Evolutionary conservation across 64 coral and sea anemone genomes (phyloP), one percentile per base, ranked within the genome.

Genomic region (Platygyra sinensis): DNA sequence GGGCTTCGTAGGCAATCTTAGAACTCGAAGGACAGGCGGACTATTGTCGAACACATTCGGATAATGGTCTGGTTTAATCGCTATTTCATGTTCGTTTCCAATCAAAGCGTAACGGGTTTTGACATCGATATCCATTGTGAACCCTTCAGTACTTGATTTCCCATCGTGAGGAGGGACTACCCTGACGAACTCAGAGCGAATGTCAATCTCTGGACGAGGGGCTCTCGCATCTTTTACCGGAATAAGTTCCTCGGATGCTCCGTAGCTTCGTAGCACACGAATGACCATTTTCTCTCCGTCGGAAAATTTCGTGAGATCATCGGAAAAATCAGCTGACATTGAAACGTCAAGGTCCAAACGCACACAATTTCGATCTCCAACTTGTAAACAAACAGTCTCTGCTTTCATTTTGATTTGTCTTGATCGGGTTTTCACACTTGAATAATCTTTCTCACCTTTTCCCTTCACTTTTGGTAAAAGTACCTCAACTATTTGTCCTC

Each of bases 351-450:
- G 0, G 51, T 57, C 0, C 22, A 2, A 9, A 7, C 6, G 42
- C 13, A 79, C 10, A 8, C 14, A 22, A 79, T 79, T 79, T 30
- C 30, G 0, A 2, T 79, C 76, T 2, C 76, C 76, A 54, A 57
- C 1, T 79, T 79, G 76, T 79, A 79, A 79, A 79, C 25, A 79
- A 79, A 79, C 76, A 52, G 76, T 52, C 76, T 54, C 50, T n/a
- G 76, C 25, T 57, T 52, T 79, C 19, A 79, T 3, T 13, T 8
- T 79, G 24, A 79, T 54, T 27, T 30, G 19, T 57, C 19, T 57
- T 55, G 24, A 24, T 79, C 6, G 49, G 0, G 46, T 12, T 55
- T 79, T 79, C 3, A 28, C 10, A n/a, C 22, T 16, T 14, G 22
- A 57, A 28, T 4, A 20, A 22, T 57, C 76, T 15, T 55, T 28